Evolutionary conservation across 2,888 invertebrate species (phyloP), one percentile per base, ranked within the genome.

Genomic region (Acanthococcus lagerstroemiae): DNA sequence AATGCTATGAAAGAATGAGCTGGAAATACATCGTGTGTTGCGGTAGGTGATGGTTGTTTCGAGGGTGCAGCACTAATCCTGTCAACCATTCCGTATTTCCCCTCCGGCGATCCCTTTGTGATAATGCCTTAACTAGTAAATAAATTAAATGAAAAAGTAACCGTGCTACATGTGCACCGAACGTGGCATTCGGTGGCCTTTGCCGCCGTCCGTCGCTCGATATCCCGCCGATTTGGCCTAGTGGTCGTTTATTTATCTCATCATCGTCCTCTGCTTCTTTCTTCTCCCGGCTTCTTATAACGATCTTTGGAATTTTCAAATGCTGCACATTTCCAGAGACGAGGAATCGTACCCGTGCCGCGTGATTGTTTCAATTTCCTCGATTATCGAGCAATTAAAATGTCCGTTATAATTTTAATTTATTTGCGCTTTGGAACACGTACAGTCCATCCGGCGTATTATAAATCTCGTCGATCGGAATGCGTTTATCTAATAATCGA

Each of bases 61-160:
- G 50, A 58, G 58, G 58, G 58, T 58, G 58, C 61, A 52, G 52
- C 37, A 17, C 54, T 63, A 63, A 63, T 63, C 52, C 63, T 63
- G 63, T 63, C 63, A 63, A 54, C 63, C 52, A 52, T 63, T 63
- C 54, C 52, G 30, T 30, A 55, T 55, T 63, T 54, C 50, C 63
- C 54, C 63, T 63, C 19, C 52, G 52, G 63, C 63, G 26, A 52
- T 63, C 37, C 63, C 54, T 52, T 63, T 50, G 54, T 21, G 17
- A 55, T 63, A 54, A 63, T 63, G 63, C 63, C 58, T 63, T 54
- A 63, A 63, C 63, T 63, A 52, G 63, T 63, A 63, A 63, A 63
- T 63, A 63, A 63, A 63, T 63, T 63, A 63, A 63, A 63, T 37
- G 63, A 54, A 63, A 63, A 52, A 27, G 50, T 48, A 48, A n/a